These are phyloP conservation scores for Bergia sp. DNA, from an alignment of 92 coral and sea anemone species.

Conservation along the genomic window DNA sequence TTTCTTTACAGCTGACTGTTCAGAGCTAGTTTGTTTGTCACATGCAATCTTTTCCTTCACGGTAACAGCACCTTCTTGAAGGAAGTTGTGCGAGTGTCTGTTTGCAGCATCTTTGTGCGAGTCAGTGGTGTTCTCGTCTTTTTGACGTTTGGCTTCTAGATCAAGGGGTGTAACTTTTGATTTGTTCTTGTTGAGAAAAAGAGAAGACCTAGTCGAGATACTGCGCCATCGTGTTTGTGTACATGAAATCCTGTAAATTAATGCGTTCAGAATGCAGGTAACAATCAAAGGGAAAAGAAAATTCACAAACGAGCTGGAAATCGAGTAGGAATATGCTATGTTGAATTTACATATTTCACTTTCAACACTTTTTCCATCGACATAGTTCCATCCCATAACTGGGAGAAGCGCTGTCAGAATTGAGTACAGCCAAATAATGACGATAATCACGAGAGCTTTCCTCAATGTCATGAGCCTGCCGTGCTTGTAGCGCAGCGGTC, in stretches of 20 bases:
- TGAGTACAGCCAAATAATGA: slow-evolving; percentile 72
- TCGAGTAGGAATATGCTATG: slow-evolving; percentile 62
- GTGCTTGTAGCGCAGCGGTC: slow-evolving; percentile 68
- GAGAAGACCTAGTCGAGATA: neutral
- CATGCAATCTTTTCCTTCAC: neutral
- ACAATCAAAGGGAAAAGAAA: slow-evolving; percentile 70
- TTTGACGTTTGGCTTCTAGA: neutral
- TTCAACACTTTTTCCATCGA: slow-evolving; percentile 46
- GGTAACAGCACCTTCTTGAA: neutral
- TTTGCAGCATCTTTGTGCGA: neutral
- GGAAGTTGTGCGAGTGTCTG: neutral
- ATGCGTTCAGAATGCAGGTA: slow-evolving; percentile 68
- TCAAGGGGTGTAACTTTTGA: slow-evolving; percentile 5
- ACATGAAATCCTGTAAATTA: slow-evolving; percentile 71
- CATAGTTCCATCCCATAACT: slow-evolving; percentile 73
- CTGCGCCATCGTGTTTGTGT: slow-evolving; percentile 34
- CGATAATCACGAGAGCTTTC: slow-evolving; percentile 57
- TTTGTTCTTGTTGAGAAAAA: neutral
- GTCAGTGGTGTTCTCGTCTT: neutral
- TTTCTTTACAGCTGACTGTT: neutral
- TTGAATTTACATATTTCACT: slow-evolving; percentile 66
- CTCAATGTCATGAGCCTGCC: slow-evolving; percentile 68
- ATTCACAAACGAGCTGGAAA: slow-evolving; percentile 69
- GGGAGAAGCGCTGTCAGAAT: slow-evolving; percentile 69
- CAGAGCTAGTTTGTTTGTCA: neutral